Base-by-base conservation (phyloP, 2,888 invertebrate species). In the Carcina quercana region DNA sequence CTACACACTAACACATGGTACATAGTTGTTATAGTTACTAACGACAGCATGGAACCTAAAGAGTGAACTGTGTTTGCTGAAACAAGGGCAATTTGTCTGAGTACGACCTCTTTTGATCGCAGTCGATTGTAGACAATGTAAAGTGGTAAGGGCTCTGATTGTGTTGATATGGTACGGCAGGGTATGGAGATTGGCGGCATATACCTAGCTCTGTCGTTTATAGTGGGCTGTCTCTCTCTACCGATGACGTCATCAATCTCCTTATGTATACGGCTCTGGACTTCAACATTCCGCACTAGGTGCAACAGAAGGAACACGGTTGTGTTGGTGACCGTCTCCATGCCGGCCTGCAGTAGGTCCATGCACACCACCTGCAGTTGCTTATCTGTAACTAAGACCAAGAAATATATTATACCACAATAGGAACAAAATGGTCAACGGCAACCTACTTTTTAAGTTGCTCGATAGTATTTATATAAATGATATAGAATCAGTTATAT, bases 281-380 rank as follows among this genome's bases (percentile, higher is more conserved):
- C 79, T 1, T 86, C 72, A 1, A 86, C 82, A 51, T 89, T 73
- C 25, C 85, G 61, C 1, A 88, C 72, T 40, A 91, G 68, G 42
- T 88, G 85, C 2, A 90, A 68, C 1, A 91, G 63, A 33, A 87
- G 78, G 50, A 87, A 89, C 1, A 86, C 84, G 6, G 89, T 67
- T 0, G 89, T 88, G 50, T 89, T 89, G 41, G 87, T 87, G 1
- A 90, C 90, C 0, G 91, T 91, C 62, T 91, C 90, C 29, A 88
- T 85, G 1, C 91, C 91, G 4, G 90, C 91, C 70, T 91, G 86
- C 14, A 91, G 86, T 34, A 91, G 65, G 50, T 91, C 91, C 48
- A 89, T 56, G 47, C 90, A 89, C 1, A 90, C 68, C 0, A 80
- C 74, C 57, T 75, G 69, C 3, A 83, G 61, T 22, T 76, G 74